Evolutionary conservation across 2,113 vertebrate species (phyloP).

Genomic region (Himantopus leucocephalus): DNA sequence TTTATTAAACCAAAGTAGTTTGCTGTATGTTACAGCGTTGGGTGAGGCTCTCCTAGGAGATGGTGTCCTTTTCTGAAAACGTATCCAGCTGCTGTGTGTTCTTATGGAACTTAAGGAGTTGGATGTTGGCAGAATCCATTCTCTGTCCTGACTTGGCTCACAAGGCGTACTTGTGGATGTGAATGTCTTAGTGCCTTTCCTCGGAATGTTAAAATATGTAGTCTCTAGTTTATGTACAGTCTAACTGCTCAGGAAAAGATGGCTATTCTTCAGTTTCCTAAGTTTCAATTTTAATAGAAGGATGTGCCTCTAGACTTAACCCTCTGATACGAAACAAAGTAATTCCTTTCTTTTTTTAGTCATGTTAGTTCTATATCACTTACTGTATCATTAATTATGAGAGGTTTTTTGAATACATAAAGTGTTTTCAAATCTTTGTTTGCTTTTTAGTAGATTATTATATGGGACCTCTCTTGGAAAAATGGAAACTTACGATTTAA

Average conservation of each 20-base stretch:
- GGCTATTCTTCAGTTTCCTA: background rate
- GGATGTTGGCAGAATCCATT: background rate
- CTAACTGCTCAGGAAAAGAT: background rate
- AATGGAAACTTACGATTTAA: background rate
- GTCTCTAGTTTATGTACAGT: background rate
- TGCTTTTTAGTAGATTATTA: background rate
- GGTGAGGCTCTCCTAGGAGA: background rate
- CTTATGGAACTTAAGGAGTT: background rate
- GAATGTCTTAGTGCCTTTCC: background rate
- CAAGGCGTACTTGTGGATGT: background rate
- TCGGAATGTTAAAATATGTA: background rate
- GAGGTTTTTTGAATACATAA: background rate
- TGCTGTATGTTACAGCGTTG: background rate
- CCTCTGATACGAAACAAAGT: background rate
- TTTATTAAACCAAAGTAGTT: background rate
- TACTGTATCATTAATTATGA: background rate
- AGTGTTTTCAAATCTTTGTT: background rate
- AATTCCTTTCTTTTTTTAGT: background rate
- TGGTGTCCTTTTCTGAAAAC: background rate
- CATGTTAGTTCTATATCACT: background rate
- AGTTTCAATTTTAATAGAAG: background rate
- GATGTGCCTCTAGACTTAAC: background rate
- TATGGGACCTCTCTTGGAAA: background rate
- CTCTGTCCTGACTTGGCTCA: background rate
- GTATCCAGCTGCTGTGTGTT: background rate